phyloP scores from a whole-genome alignment of 1,140 invertebrate genomes.

The Palaemon carinicauda region DNA sequence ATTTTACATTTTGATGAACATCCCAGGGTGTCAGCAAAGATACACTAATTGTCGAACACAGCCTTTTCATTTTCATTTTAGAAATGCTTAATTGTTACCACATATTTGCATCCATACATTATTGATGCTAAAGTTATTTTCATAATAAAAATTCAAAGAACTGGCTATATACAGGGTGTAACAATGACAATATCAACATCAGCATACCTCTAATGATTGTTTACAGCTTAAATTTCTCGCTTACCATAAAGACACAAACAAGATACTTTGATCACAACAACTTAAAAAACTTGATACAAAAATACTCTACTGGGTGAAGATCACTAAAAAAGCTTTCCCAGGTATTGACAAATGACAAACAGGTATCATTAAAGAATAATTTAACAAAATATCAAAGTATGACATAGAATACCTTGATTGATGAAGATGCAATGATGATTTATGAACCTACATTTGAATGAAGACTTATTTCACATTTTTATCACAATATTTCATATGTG shows the following conservation, averaged over 20 bases:
- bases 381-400: conserved; percentile 10
- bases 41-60: conserved; percentile 25
- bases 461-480: conserved; percentile 17
- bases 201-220: conserved; percentile 34
- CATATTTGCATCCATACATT: conserved; percentile 50
- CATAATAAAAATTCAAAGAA: conserved; percentile 44
- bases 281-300: conserved; percentile 12
- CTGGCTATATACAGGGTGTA: conserved; percentile 48
- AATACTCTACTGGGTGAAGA: not conserved
- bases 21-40: too few species aligned
- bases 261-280: conserved; percentile 31
- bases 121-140: conserved; percentile 27
- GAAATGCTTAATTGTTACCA: conserved; percentile 6
- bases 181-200: conserved; percentile 43
- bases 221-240: conserved; percentile 27
- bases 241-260: conserved; percentile 10
- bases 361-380: not conserved
- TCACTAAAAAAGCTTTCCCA: conserved; percentile 6
- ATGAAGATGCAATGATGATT: conserved; percentile 20
- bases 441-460: not conserved
- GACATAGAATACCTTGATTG: conserved; percentile 7
- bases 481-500: conserved; percentile 23
- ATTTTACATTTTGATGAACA: too few species aligned
- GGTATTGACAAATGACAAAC: not conserved
- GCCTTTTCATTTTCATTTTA: conserved; percentile 37